Conservation (phyloP, 2,888 invertebrate species). For the Aproaerema taeniolella region DNA sequence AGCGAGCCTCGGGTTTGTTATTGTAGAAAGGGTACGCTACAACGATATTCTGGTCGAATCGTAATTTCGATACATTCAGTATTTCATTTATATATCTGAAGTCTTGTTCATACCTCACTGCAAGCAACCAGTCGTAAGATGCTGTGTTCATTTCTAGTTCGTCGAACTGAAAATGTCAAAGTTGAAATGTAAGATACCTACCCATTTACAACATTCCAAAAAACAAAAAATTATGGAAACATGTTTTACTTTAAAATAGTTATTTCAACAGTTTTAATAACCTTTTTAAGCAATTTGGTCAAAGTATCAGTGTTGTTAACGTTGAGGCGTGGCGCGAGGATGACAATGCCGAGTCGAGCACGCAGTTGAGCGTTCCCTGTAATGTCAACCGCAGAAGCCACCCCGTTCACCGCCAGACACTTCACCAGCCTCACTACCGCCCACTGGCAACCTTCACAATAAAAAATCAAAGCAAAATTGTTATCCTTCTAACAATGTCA, state of each 20-base stretch:
- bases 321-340: constrained; percentile 35
- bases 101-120: constrained; percentile 41
- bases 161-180: constrained; percentile 34
- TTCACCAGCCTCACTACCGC: constrained; percentile 49
- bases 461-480: not conserved
- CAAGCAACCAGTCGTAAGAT: constrained; percentile 57
- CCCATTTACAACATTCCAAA: not conserved
- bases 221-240: not conserved
- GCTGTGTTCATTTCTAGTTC: constrained; percentile 45
- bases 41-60: constrained; percentile 59
- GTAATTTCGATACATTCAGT: constrained; percentile 47
- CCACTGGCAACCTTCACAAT: constrained; percentile 49
- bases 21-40: constrained; percentile 36
- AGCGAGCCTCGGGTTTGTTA: constrained; percentile 1
- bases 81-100: constrained; percentile 42
- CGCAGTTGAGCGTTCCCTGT: constrained; percentile 25
- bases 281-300: constrained; percentile 36
- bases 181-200: not conserved
- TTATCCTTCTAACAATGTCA: too few species aligned
- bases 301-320: constrained; percentile 34
- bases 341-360: constrained; percentile 39
- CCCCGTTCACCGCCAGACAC: constrained; percentile 57
- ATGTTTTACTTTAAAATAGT: too few species aligned
- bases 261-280: constrained; percentile 17
- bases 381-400: constrained; percentile 41